Conservation (phyloP, 2,888 invertebrate genomes). For the Sarcophaga rosellei region DNA sequence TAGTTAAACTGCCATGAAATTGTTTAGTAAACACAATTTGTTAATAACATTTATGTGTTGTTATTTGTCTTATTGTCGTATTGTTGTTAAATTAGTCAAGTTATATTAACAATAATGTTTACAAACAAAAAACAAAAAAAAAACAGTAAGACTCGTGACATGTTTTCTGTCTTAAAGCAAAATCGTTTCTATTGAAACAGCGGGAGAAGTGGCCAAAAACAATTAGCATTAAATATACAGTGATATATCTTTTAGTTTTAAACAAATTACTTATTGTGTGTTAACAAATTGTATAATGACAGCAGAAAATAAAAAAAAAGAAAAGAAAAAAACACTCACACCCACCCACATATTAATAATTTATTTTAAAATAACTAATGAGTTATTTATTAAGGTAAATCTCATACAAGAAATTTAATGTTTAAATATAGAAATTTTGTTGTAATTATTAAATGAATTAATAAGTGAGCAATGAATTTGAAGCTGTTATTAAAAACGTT, state of each 20-base stretch:
- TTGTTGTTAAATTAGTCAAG: slow-evolving; percentile 35
- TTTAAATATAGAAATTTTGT: neutral
- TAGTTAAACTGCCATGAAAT: slow-evolving; percentile 53
- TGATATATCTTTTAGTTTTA: slow-evolving; percentile 15
- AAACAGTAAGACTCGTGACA: slow-evolving; percentile 44
- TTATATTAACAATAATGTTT: neutral
- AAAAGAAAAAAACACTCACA: too few relatives aligned
- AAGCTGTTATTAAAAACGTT: too few relatives aligned
- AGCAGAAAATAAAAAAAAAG: neutral
- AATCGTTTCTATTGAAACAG: slow-evolving; percentile 29
- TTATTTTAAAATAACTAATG: slow-evolving; percentile 27
- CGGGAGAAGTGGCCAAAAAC: slow-evolving; percentile 52
- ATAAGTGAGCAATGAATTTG: too few relatives aligned
- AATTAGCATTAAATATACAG: slow-evolving; percentile 29
- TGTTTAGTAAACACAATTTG: slow-evolving; percentile 39
- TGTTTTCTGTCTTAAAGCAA: neutral
- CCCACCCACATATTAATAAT: slow-evolving; percentile 37
- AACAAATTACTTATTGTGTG: slow-evolving; percentile 29
- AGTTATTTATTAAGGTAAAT: neutral
- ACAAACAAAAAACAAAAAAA: neutral
- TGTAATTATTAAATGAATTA: neutral
- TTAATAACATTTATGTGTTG: neutral
- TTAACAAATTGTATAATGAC: slow-evolving; percentile 34
- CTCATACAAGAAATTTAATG: neutral
- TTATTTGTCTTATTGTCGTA: neutral